These are phyloP conservation scores for Physocephala rufipes DNA, from an alignment of 2,888 invertebrate species.

Conservation along the genomic window DNA sequence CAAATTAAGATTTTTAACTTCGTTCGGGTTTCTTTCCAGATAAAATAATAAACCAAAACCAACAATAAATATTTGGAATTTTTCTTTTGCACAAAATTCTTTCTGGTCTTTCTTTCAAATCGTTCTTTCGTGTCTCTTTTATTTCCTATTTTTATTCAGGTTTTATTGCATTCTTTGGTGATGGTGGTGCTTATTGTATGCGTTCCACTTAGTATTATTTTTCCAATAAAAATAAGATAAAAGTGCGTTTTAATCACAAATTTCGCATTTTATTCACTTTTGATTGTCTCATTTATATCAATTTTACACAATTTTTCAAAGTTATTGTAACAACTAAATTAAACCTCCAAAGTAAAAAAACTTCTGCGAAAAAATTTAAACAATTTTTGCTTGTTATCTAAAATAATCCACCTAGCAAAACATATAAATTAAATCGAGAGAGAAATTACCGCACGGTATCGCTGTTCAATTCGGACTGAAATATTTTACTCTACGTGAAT, in stretches of 20 bases:
- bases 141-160: slow-evolving; percentile 37
- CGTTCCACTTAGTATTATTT: slow-evolving; percentile 3
- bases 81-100: slow-evolving; percentile 41
- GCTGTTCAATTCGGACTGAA: slow-evolving; percentile 63
- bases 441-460: slow-evolving; percentile 62
- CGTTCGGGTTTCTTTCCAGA: slow-evolving; percentile 23
- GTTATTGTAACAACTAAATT: too few relatives aligned
- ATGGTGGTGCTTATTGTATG: not conserved
- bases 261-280: not conserved
- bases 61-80: slow-evolving; percentile 31
- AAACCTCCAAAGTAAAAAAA: too few relatives aligned
- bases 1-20: slow-evolving; percentile 21
- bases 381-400: slow-evolving; percentile 19
- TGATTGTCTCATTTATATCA: not conserved
- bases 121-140: too few relatives aligned
- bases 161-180: slow-evolving; percentile 40
- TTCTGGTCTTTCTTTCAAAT: slow-evolving; percentile 25
- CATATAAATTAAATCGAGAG: slow-evolving; percentile 16
- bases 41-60: too few relatives aligned
- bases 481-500: slow-evolving; percentile 49
- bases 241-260: not conserved
- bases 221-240: not conserved
- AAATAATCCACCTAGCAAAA: too few relatives aligned
- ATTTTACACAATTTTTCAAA: slow-evolving; percentile 8
- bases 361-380: not conserved